Evolutionary conservation across 1,140 invertebrate species (phyloP), one percentile per base, ranked within the genome.

Genomic region (Drosophila setifemur): DNA sequence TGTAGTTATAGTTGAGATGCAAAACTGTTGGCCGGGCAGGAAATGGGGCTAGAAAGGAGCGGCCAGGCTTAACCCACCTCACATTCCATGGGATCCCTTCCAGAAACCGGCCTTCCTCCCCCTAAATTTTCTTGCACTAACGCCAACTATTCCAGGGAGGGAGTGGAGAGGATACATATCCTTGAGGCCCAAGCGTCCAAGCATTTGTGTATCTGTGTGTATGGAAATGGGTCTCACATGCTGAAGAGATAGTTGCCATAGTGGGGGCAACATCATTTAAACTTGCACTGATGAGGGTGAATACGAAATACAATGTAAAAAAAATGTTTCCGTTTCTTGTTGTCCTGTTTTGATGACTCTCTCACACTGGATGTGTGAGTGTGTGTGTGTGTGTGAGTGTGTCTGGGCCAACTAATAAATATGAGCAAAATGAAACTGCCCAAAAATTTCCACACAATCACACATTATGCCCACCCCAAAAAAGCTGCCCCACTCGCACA

Each of bases 401-500:
- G 69, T 79, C 83, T 75, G 63, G 71, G 73, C 73, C 85, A 88
- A 88, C 86, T 88, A 88, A 88, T 88, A 88, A 88, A 88, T 88
- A 88, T 88, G 85, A 88, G 81, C 85, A 68, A 88, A 88, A 88
- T 88, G 85, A 88, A 88, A 81, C 85, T 81, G 85, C 85, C 85
- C 85, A 88, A 88, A 88, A 88, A 88, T 79, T 85, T 85, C 74
- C 75, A 81, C 85, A 88, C 85, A 86, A 86, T 86, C 81, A 82
- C 81, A 86, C 81, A 86, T 81, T 82, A 87, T 76, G 76, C 72
- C 68, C 77, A 82, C 78, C 40, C 66, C 18, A 43, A 16, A 33
- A 52, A 26, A n/a, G n/a, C n/a, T n/a, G n/a, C n/a, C 50, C 44
- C 67, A 50, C 33, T 33, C 45, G 47, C 42, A 61, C 47, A 50